phyloP scores from a whole-genome alignment of 2,888 invertebrate species.

The Suillia variegata region DNA sequence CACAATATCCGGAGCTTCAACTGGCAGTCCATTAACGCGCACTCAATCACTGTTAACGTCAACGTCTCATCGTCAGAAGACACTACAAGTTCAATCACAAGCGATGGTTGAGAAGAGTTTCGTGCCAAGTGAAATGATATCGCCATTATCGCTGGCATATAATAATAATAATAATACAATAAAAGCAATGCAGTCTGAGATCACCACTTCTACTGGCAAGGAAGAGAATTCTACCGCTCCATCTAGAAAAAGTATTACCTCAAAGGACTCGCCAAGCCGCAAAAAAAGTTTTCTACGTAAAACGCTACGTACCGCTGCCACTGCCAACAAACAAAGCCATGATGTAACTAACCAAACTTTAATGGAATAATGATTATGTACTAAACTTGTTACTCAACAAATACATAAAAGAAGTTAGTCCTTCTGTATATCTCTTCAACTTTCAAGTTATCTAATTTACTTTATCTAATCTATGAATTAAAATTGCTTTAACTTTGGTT shows the following conservation, averaged over 20 bases:
- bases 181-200: no score
- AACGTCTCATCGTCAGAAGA: slow-evolving; percentile 37
- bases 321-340: slow-evolving; percentile 45
- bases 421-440: no score
- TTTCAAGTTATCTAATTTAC: no score
- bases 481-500: no score
- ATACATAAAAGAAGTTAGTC: not conserved
- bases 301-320: slow-evolving; percentile 59
- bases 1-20: slow-evolving; percentile 37
- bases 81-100: slow-evolving; percentile 37
- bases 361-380: slow-evolving; percentile 24
- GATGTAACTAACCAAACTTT: slow-evolving; percentile 41
- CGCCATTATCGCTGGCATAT: slow-evolving; percentile 18
- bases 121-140: slow-evolving; percentile 11
- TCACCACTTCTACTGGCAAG: not conserved
- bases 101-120: slow-evolving; percentile 27
- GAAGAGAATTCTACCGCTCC: no score
- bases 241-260: no score
- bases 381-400: not conserved
- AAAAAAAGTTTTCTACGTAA: slow-evolving; percentile 63
- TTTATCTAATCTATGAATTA: no score
- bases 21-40: slow-evolving; percentile 43
- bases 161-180: slow-evolving; percentile 20
- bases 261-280: slow-evolving; percentile 37
- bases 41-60: slow-evolving; percentile 48